Base-by-base conservation (phyloP, 2,113 vertebrate species). In the Siniperca chuatsi region DNA sequence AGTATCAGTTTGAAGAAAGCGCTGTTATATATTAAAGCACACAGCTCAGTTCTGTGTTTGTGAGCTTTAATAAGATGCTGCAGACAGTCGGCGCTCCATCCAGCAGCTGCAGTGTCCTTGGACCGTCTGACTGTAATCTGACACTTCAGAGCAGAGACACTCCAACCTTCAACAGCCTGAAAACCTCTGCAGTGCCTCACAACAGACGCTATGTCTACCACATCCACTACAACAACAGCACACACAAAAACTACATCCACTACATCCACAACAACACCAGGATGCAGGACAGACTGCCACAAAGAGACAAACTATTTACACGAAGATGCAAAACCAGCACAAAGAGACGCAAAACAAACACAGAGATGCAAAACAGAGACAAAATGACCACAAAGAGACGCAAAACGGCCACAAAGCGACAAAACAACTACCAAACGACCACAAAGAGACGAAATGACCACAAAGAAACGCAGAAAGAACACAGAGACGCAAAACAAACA, bases 31-130 rank as follows among this genome's bases (percentile, higher is more conserved):
- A 50, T 50, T 6, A 18, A 50, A 50, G 46, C 46, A 13, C 46
- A 50, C 48, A 50, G 20, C 52, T 20, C 52, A 40, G 37, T n/a
- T 57, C 21, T 4, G 35, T 58, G 23, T 6, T 18, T 29, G 23
- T 23, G 50, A 64, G 33, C 61, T 65, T 35, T 52, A 52, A 33
- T 11, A 29, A 52, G 25, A 75, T 54, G 75, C 75, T 75, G 33
- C 48, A 44, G 81, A 42, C 48, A 29, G 48, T 44, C 8, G 12
- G 48, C 12, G 65, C 70, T 66, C 42, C 52, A 9, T 64, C 75
- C 78, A 82, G 75, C 67, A 69, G 82, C 90, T 89, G 90, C 87
- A 89, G 90, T 91, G 90, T 89, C 90, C 90, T 91, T 87, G 80
- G 57, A 87, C 52, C 16, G 29, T 61, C 61, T 77, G 81, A 85